Evolutionary conservation across 2,888 invertebrate genomes (phyloP), one percentile per base, ranked within the genome.

Genomic region (Ctena decussata): DNA sequence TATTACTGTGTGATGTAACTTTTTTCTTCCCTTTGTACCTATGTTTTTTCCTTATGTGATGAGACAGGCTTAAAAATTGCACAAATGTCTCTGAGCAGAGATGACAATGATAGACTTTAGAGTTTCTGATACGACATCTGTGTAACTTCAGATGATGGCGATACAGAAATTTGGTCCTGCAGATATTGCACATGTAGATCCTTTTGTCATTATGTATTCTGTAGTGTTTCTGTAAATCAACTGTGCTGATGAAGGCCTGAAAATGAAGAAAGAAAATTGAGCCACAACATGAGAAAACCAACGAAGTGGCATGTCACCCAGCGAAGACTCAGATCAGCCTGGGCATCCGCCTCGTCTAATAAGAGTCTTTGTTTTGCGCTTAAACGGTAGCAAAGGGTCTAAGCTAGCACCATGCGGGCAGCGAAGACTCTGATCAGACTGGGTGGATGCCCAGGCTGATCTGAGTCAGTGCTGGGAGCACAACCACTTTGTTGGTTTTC

Each of bases 191-290:
- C 8, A 44, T 37, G 70, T 82, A 84, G 24, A 39, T 69, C 12
- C 88, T 75, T 30, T 69, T 73, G 81, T 88, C 84, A 71, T 32
- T 27, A 65, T 88, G 88, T 3, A n/a, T 35, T 57, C 84, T 69
- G 32, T 70, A 39, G 60, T 88, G 88, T 5, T 37, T 27, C 53
- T 88, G 88, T 1, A 82, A 79, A 5, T 65, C 37, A 37, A 53
- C 73, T 77, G 85, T 35, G 5, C 71, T 69, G n/a, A 65, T 41
- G 41, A 82, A 88, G 0, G 84, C 37, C 88, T 88, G 85, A n/a
- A 88, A 88, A 15, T 46, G 30, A 30, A 53, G 3, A n/a, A n/a
- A n/a, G n/a, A n/a, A n/a, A n/a, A 41, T 41, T 41, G 8, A 6
- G 15, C 41, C 15, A 41, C 41, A 15, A 15, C 41, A 41, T 11